Evolutionary conservation across 2,113 vertebrate species (phyloP).

Genomic region (Uropsilus gracilis): DNA sequence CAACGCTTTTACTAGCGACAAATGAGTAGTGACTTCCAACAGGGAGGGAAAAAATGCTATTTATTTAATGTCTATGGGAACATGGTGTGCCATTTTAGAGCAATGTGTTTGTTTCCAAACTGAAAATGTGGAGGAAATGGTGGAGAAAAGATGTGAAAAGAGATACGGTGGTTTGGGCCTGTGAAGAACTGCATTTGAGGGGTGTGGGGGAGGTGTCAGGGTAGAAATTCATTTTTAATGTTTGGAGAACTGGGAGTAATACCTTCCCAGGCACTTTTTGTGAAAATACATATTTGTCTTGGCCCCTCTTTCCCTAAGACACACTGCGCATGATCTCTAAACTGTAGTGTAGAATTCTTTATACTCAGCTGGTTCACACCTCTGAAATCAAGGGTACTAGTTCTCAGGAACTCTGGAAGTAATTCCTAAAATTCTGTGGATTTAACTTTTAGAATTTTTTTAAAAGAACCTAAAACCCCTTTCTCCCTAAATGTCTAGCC

Average conservation of each 20-base stretch:
- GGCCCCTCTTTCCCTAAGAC: conserved; percentile 30
- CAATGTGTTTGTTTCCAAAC: background rate
- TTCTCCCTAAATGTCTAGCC: background rate
- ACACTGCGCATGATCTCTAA: background rate
- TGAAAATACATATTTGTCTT: conserved; percentile 32
- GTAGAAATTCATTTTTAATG: background rate
- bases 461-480: background rate
- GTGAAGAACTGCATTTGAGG: background rate
- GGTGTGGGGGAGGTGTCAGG: background rate
- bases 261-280: conserved; percentile 24
- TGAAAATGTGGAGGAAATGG: background rate
- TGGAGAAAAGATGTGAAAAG: background rate
- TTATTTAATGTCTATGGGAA: conserved; percentile 52
- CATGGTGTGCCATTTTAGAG: background rate
- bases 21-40: conserved; percentile 75
- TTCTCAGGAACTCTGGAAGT: conserved; percentile 55
- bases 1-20: conserved; percentile 59
- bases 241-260: background rate
- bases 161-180: background rate
- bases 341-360: background rate
- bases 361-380: background rate
- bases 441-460: background rate
- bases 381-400: conserved; percentile 45
- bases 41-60: conserved; percentile 40
- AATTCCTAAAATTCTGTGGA: background rate